These are phyloP conservation scores for Pangasianodon gigas DNA, from an alignment of 2,113 vertebrate genomes.

Conservation along the genomic window DNA sequence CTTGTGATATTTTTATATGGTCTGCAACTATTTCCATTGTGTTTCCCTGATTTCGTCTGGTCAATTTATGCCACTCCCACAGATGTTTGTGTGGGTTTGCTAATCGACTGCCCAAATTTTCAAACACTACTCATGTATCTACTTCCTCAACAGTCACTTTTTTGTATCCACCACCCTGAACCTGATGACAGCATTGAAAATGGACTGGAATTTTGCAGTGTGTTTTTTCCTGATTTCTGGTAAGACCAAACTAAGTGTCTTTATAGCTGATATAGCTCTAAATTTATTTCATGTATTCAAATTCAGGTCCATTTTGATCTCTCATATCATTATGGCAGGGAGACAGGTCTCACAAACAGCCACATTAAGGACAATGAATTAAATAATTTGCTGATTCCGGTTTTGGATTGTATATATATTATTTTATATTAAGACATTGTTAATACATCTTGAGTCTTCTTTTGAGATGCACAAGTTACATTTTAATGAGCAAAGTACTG, in stretches of 20 bases:
- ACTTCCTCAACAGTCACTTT: not conserved
- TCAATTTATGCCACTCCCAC: not conserved
- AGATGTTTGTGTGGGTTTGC: not conserved
- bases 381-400: not conserved
- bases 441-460: not conserved
- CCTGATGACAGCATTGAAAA: not conserved
- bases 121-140: not conserved
- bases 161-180: not conserved
- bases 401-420: not conserved
- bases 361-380: not conserved
- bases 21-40: not conserved
- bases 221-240: slow-evolving; percentile 21
- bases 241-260: slow-evolving; percentile 1
- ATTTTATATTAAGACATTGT: not conserved
- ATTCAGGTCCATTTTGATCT: not conserved
- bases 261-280: not conserved
- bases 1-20: not conserved
- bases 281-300: not conserved
- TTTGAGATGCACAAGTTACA: not conserved
- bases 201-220: not conserved
- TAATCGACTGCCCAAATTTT: not conserved
- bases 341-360: not conserved
- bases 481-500: not conserved
- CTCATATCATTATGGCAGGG: not conserved
- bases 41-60: not conserved